These are phyloP conservation scores for Eupeodes luniger DNA, from an alignment of 2,888 invertebrate genomes.

Conservation along the genomic window DNA sequence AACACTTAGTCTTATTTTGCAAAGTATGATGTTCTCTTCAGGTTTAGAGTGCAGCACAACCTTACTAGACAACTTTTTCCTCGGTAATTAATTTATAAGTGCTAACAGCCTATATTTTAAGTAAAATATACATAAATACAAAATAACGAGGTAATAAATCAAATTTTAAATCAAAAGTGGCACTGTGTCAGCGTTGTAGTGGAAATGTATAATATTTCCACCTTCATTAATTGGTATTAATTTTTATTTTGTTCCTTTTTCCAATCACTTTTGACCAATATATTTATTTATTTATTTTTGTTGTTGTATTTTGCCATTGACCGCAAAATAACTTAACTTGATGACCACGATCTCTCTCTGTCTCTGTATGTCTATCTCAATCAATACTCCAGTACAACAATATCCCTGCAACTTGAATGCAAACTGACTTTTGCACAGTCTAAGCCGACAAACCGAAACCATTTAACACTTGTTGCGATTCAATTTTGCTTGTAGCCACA, in stretches of 20 bases:
- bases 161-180: too few relatives aligned
- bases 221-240: neutral
- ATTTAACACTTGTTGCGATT: slow-evolving; percentile 31
- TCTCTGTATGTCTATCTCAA: neutral
- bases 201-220: neutral
- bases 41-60: too few relatives aligned
- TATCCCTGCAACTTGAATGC: slow-evolving; percentile 37
- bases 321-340: slow-evolving; percentile 67
- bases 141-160: too few relatives aligned
- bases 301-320: slow-evolving; percentile 59
- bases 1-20: too few relatives aligned
- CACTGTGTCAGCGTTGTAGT: neutral
- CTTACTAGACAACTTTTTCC: too few relatives aligned
- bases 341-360: slow-evolving; percentile 31
- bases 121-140: too few relatives aligned
- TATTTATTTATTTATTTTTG: neutral
- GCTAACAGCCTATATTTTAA: too few relatives aligned
- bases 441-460: slow-evolving; percentile 32
- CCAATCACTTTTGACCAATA: slow-evolving; percentile 59
- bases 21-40: too few relatives aligned
- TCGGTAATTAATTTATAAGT: too few relatives aligned
- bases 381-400: slow-evolving; percentile 23
- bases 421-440: slow-evolving; percentile 8
- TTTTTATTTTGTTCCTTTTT: slow-evolving; percentile 18
- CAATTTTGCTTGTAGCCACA: slow-evolving; percentile 16